These are phyloP conservation scores for Alentia gelatinosa DNA, from an alignment of 2,888 invertebrate genomes.

Conservation along the genomic window DNA sequence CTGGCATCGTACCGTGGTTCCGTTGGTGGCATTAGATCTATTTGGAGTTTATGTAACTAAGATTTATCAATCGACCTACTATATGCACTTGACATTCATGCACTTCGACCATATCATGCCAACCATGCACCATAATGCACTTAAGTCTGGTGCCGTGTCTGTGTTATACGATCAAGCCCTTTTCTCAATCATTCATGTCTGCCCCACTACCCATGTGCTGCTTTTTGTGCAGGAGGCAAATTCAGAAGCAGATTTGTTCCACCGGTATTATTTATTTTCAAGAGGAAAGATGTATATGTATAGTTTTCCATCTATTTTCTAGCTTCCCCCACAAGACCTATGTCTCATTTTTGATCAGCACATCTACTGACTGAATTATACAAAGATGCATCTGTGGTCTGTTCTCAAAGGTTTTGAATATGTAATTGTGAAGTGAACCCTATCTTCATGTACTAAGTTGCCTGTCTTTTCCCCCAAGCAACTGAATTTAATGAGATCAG, in stretches of 20 bases:
- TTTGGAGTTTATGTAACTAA: background rate
- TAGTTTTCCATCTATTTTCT: background rate
- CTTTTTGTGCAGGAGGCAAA: background rate
- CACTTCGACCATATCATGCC: slow-evolving; percentile 42
- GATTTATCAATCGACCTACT: background rate
- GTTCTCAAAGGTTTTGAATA: background rate
- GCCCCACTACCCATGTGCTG: background rate
- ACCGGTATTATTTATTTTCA: background rate
- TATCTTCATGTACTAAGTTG: background rate
- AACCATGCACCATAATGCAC: background rate
- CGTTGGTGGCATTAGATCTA: background rate
- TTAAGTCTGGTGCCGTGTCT: slow-evolving; percentile 15
- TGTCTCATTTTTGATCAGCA: background rate
- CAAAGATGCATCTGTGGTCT: background rate
- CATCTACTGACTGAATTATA: background rate
- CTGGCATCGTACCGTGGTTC: background rate
- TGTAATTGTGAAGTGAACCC: background rate
- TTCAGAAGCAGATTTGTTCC: background rate
- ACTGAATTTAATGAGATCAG: background rate
- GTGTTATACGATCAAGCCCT: background rate
- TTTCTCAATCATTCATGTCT: background rate
- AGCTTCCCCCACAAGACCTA: background rate
- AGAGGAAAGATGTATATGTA: background rate
- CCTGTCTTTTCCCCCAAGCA: background rate
- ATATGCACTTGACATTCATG: slow-evolving; percentile 50